Percentiles rank a stretch among this genome's conserved stretches.
phyloP scores from a whole-genome alignment of 2,888 invertebrate genomes.

The Leistus spinibarbis region DNA sequence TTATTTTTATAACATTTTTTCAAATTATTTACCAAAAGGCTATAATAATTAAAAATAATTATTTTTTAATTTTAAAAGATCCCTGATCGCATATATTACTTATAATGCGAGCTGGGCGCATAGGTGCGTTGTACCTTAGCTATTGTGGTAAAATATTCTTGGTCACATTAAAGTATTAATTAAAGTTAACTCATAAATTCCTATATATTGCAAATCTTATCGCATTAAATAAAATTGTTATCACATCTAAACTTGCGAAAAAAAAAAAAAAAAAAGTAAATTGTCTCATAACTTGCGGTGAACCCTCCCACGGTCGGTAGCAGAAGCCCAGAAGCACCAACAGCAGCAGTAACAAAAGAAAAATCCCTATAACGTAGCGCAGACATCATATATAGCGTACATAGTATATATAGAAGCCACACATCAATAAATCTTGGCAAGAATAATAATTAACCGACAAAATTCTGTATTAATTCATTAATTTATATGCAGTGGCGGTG shows the following conservation, averaged over 20 bases:
- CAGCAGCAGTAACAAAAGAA: conserved; percentile 1
- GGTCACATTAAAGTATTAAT: no score
- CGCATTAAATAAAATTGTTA: background rate
- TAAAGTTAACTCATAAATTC: no score
- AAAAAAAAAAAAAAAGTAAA: background rate
- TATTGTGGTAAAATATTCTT: no score
- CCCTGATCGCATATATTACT: no score
- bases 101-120: no score
- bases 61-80: no score
- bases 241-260: background rate
- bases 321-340: background rate
- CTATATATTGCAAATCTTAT: no score
- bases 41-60: no score
- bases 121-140: no score
- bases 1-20: no score
- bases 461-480: conserved; percentile 50
- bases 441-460: conserved; percentile 39
- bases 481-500: conserved; percentile 53
- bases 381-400: background rate
- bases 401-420: background rate
- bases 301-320: background rate
- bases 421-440: conserved; percentile 32
- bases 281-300: background rate
- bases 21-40: no score
- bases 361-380: background rate